Conservation (phyloP, 2,888 invertebrate species). For the Eupeodes latifasciatus region DNA sequence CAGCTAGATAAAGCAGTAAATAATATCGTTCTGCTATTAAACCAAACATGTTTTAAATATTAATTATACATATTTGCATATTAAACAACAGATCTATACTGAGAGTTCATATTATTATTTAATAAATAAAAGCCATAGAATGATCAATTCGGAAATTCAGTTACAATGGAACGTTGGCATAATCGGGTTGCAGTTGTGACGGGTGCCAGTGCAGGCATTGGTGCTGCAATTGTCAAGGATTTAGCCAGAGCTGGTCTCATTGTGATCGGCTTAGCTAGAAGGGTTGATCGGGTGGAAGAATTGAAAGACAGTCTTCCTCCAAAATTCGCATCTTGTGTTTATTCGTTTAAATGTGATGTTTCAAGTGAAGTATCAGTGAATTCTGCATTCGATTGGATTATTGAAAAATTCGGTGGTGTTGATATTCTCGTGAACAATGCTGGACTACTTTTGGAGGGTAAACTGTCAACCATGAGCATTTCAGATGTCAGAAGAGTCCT, state of each 20-base stretch:
- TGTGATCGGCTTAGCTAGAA: conserved; percentile 85
- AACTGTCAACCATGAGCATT: conserved; percentile 70
- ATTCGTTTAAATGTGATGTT: conserved; percentile 83
- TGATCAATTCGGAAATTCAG: no score
- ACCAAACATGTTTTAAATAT: no score
- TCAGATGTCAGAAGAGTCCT: conserved; percentile 80
- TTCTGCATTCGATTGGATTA: conserved; percentile 85
- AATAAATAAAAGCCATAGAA: no score
- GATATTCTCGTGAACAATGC: conserved; percentile 87
- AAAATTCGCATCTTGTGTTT: conserved; percentile 55
- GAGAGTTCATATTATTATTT: no score
- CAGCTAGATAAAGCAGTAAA: no score
- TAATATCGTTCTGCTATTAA: no score
- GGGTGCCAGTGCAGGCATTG: conserved; percentile 87
- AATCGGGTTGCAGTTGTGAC: conserved; percentile 87
- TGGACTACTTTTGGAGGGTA: conserved; percentile 78
- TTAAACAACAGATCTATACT: no score
- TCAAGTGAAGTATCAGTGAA: conserved; percentile 85
- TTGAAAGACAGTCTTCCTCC: conserved; percentile 62
- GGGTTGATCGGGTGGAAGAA: conserved; percentile 78
- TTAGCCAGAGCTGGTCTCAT: conserved; percentile 85
- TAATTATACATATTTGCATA: no score
- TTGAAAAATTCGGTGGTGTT: conserved; percentile 84
- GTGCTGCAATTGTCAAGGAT: conserved; percentile 84
- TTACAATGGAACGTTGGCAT: conserved; percentile 85